Conservation (phyloP, 2,797 vertebrate species). For the Falco naumanni region DNA sequence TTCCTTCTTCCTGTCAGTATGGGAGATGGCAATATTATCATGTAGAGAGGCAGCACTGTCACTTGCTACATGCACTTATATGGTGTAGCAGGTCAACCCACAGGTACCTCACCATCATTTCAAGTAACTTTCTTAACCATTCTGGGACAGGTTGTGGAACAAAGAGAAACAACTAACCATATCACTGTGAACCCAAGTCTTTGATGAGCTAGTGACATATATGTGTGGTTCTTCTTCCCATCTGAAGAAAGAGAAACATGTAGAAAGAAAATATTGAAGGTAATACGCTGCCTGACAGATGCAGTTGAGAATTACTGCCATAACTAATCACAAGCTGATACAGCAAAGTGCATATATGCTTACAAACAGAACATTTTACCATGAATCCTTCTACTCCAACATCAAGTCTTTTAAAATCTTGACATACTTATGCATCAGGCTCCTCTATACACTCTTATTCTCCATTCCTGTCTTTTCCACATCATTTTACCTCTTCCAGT, state of each 20-base stretch:
- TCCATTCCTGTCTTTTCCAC: background rate
- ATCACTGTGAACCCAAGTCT: background rate
- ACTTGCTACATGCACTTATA: background rate
- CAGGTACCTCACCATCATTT: background rate
- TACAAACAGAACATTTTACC: background rate
- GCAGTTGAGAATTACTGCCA: background rate
- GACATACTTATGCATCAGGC: background rate
- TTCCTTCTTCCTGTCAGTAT: background rate
- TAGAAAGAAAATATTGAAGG: background rate
- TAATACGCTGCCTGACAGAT: background rate
- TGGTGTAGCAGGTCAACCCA: background rate
- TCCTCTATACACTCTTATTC: background rate
- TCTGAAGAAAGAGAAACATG: background rate
- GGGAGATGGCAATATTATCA: background rate
- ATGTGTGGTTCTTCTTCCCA: background rate
- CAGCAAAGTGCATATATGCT: background rate
- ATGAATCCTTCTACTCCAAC: background rate
- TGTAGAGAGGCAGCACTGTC: background rate
- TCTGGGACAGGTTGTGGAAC: background rate
- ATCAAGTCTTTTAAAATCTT: background rate
- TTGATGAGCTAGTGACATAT: background rate
- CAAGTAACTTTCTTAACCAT: background rate
- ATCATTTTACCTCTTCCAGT: background rate
- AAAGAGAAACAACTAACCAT: background rate
- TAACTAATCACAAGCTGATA: background rate